Evolutionary conservation across 30 jellyfish, hydroid and myxozoan genomes (phyloP), one percentile per base, ranked within the genome.

Genomic region (Clytia hemisphaerica): DNA sequence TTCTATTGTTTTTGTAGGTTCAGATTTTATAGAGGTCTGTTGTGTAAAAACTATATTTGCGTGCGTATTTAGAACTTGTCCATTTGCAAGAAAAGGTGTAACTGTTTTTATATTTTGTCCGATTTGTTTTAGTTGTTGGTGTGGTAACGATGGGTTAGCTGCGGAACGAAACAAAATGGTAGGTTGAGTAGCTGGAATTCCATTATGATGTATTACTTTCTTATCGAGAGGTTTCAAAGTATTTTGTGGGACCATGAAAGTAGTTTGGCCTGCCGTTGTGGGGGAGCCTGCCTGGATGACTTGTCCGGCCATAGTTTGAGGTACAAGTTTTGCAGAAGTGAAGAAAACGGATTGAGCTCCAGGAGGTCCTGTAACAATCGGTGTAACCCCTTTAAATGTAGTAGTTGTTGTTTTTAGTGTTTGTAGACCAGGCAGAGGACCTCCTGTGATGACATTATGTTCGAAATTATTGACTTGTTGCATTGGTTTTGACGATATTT

Each of bases 341-440:
- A 65, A 65, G 37, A 65, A 65, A 0, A 65, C 78, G 44, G 78
- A 65, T 16, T 37, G 33, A 0, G 78, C 64, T 2, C 78, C 63
- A 36, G 67, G 78, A 0, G 37, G 78, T 4, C 67, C 78, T 35
- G 69, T 45, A 33, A 10, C 35, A 26, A 57, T 57, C 4, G 60
- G 30, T 4, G 60, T 9, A 33, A 45, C 44, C 16, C 45, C 30
- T 31, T 57, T 57, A n/a, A 57, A 31, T 22, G 44, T 31, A 45
- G 37, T 37, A 6, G 78, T 35, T 9, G 78, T 9, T 16, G 44
- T 44, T 44, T 48, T 65, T 28, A 65, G 24, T 37, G 78, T 61
- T n/a, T 65, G 78, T 27, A 65, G 63, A 15, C 31, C 65, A 28
- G 78, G 78, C 3, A 31, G 78, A 19, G 44, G 44, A 22, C 70